A percentile compares a stretch with the other conserved stretches of the same genome.
phyloP scores from a whole-genome alignment of 2,888 invertebrate genomes.

The Apamea sordens region DNA sequence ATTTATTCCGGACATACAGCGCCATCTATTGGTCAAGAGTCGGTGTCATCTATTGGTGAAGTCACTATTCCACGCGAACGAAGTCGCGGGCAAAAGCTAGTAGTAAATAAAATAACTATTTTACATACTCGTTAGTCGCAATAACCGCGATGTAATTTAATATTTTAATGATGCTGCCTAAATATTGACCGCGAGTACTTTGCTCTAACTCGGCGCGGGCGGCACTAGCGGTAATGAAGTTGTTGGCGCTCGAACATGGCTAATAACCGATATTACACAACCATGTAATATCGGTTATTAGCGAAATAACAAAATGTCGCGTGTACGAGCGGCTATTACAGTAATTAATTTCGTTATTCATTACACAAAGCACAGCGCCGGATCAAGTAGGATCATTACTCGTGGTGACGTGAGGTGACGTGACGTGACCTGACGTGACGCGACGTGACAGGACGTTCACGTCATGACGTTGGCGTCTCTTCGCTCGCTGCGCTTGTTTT shows the following conservation, averaged over 20 bases:
- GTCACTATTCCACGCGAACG: no score
- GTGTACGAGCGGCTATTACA: constrained; percentile 42
- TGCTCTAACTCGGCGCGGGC: not conserved
- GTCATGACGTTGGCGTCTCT: constrained; percentile 44
- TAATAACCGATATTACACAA: no score
- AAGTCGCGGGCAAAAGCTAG: no score
- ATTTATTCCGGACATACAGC: no score
- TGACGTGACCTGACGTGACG: constrained; percentile 33
- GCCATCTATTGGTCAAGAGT: no score
- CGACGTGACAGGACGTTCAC: constrained; percentile 5
- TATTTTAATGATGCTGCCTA: constrained; percentile 59
- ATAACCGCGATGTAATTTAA: constrained; percentile 48
- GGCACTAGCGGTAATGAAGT: constrained; percentile 61
- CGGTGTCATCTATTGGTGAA: no score
- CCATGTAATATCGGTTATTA: constrained; percentile 52
- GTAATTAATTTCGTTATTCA: constrained; percentile 66
- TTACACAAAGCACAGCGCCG: constrained; percentile 46
- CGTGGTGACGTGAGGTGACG: constrained; percentile 46
- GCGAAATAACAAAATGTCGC: constrained; percentile 61
- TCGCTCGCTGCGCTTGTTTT: constrained; percentile 54
- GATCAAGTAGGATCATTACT: constrained; percentile 51
- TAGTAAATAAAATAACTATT: constrained; percentile 28
- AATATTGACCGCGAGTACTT: constrained; percentile 41
- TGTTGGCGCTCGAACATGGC: constrained; percentile 28
- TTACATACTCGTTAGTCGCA: constrained; percentile 29